Evolutionary conservation across 2,888 invertebrate genomes (phyloP), one percentile per base, ranked within the genome.

Genomic region (Eilema griseolum): DNA sequence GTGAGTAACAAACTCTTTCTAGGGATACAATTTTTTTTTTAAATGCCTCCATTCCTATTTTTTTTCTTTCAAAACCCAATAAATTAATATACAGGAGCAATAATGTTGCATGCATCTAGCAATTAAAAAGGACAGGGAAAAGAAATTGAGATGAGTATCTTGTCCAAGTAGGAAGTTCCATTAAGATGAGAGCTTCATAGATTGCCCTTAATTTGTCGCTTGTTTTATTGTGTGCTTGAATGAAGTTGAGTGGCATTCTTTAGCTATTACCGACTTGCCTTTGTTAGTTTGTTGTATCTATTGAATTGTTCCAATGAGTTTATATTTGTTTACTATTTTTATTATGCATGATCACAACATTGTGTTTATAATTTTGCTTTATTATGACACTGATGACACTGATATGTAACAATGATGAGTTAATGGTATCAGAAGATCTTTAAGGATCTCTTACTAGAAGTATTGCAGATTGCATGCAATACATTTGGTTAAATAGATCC

Each of bases 181-280:
- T 93, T 93, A 92, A 90, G 91, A 88, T 81, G 86, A 88, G 89
- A 86, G 89, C 84, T 72, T 79, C 81, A 86, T 86, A 91, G 90
- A 94, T 94, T 94, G 94, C 85, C 92, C 93, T 91, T 93, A 94
- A 94, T 95, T 93, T 90, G 89, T 86, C 85, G 86, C 86, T 86
- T 83, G 87, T 88, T 88, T 88, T 86, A 87, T 88, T 86, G 84
- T 78, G 80, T 84, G 76, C 77, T 79, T 83, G 74, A 79, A 76
- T 71, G 57, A 61, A 69, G 67, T 75, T 73, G 71, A 66, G 63
- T 62, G 69, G 57, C 67, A 56, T 41, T 69, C 60, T 71, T 62
- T 72, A 56, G 1, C 14, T 57, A 23, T 31, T 69, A 46, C 16
- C 0, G 46, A 28, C 23, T 63, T 60, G 4, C 3, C 4, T 12